phyloP scores from a whole-genome alignment of 2,888 invertebrate species.

The Oscheius sp. region DNA sequence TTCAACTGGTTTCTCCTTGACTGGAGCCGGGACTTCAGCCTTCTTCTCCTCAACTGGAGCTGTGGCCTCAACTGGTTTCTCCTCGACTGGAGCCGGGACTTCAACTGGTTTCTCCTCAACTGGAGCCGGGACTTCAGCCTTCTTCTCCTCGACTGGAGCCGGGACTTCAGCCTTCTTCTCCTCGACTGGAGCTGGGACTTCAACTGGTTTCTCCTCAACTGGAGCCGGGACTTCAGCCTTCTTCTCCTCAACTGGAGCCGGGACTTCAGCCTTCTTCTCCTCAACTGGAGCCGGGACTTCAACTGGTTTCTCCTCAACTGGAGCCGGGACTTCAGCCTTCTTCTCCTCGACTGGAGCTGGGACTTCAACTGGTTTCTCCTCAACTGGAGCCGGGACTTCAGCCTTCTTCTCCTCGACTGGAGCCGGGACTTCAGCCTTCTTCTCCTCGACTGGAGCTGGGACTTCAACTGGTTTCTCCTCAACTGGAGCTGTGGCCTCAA shows the following conservation, averaged over 20 bases:
- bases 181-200: not conserved
- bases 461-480: not conserved
- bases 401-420: not conserved
- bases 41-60: not conserved
- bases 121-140: not conserved
- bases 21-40: not conserved
- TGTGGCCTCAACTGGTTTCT: not conserved
- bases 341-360: not conserved
- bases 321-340: not conserved
- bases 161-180: not conserved
- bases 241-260: not conserved
- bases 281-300: not conserved
- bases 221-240: not conserved
- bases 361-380: not conserved
- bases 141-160: not conserved
- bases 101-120: not conserved
- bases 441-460: not conserved
- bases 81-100: not conserved
- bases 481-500: not conserved
- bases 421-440: not conserved
- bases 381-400: not conserved
- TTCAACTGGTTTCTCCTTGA: not conserved
- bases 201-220: not conserved
- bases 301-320: not conserved
- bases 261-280: not conserved